Conservation (phyloP, 2,888 invertebrate species). For the Homarus gammarus region DNA sequence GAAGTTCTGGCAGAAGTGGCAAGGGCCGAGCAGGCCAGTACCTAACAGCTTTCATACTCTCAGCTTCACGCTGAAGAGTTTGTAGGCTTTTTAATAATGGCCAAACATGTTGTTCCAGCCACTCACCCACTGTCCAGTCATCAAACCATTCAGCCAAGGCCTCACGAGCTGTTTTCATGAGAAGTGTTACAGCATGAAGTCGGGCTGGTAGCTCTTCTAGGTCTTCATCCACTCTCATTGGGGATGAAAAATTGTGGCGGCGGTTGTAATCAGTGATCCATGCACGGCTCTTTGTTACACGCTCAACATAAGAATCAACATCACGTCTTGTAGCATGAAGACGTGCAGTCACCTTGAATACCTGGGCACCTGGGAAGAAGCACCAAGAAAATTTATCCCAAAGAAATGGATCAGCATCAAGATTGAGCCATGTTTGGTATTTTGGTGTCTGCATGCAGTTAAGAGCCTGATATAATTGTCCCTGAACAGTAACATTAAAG, state of each 20-base stretch:
- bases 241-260: constrained; percentile 83
- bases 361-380: constrained; percentile 84
- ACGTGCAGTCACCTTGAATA: constrained; percentile 81
- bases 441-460: constrained; percentile 81
- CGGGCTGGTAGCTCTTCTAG: constrained; percentile 72
- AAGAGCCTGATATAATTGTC: constrained; percentile 81
- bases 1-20: constrained; percentile 72
- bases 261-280: constrained; percentile 88
- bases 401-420: constrained; percentile 83
- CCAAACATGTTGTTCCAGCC: constrained; percentile 85
- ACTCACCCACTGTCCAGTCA: constrained; percentile 83
- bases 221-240: constrained; percentile 81
- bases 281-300: constrained; percentile 80
- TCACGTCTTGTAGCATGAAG: constrained; percentile 80
- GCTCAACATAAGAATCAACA: constrained; percentile 78
- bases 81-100: constrained; percentile 82
- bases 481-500: constrained; percentile 82
- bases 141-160: constrained; percentile 83
- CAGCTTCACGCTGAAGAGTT: constrained; percentile 79
- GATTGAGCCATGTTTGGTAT: constrained; percentile 81
- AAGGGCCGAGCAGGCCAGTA: constrained; percentile 75
- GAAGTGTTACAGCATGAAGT: constrained; percentile 77
- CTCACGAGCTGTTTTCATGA: constrained; percentile 82
- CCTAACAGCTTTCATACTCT: constrained; percentile 72
- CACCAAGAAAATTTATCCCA: constrained; percentile 84